A percentile compares a stretch with the other conserved stretches of the same genome.
Evolutionary conservation across 2,797 vertebrate genomes (phyloP).

Genomic region (Myoxocephalus aenaeus): DNA sequence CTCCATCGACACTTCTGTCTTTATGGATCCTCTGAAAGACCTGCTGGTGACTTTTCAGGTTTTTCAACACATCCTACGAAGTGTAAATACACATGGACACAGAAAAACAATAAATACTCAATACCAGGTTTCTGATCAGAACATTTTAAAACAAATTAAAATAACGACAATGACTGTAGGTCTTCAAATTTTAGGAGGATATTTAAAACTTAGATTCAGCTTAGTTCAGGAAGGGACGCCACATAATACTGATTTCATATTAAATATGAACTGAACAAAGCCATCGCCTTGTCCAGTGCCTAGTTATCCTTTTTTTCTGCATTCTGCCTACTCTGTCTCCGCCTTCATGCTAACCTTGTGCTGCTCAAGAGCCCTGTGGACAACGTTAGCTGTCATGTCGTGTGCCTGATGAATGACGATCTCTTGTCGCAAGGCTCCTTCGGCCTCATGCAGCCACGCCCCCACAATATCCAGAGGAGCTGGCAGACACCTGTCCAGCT

Average conservation of each 20-base stretch:
- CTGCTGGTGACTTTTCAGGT: constrained; percentile 90
- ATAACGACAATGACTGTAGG: not conserved
- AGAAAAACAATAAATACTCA: not conserved
- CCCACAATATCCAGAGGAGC: constrained; percentile 91
- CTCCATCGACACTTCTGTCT: constrained; percentile 90
- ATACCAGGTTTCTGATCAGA: not conserved
- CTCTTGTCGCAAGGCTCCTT: constrained; percentile 91
- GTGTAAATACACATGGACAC: constrained; percentile 12
- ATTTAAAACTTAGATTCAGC: too few species aligned
- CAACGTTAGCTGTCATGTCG: constrained; percentile 88
- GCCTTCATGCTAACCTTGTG: constrained; percentile 88
- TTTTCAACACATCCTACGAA: constrained; percentile 90
- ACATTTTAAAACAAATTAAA: not conserved
- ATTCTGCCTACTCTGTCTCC: not conserved
- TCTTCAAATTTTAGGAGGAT: not conserved
- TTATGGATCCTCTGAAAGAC: constrained; percentile 92
- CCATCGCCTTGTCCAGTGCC: not conserved
- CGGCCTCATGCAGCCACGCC: constrained; percentile 92
- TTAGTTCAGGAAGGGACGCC: too few species aligned
- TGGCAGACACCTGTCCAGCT: constrained; percentile 93
- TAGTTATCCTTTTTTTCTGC: not conserved
- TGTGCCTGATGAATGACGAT: constrained; percentile 88
- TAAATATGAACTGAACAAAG: not conserved
- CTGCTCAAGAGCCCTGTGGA: constrained; percentile 90
- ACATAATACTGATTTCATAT: too few species aligned